Evolutionary conservation across 2,888 invertebrate species (phyloP), one percentile per base, ranked within the genome.

Genomic region (Philereme vetulata): DNA sequence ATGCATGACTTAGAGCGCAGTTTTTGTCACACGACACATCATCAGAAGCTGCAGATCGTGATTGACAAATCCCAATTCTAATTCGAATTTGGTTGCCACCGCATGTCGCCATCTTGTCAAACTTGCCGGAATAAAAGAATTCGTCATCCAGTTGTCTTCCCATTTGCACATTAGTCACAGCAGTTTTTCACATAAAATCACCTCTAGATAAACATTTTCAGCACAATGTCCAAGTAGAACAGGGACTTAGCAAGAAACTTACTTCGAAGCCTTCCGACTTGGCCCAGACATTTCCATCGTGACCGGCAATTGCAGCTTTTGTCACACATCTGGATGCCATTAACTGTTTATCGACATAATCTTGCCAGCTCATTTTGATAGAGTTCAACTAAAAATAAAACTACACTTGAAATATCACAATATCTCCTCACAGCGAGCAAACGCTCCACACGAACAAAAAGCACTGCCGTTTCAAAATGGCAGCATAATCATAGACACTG

Each of bases 341-440:
- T 94, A 98, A 96, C 94, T 98, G 98, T 95, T 97, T 97, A 94
- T 97, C 97, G 93, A 98, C 97, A 95, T 98, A 98, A 96, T 97
- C 97, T 96, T 98, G 97, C 98, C 98, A 98, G 96, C 97, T 97
- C 97, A 97, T 97, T 93, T 93, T 95, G 93, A 90, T 78, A 82
- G 78, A 89, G 90, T 91, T 91, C 90, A 83, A 87, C 87, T 88
- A 85, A 88, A 81, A 87, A 86, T 90, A 88, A 88, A 90, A 91
- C 92, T 90, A 90, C 88, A 89, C 90, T 90, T 87, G 82, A 82
- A 61, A 86, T 89, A 88, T 83, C 88, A 90, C 89, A 85, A 86
- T 86, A 76, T 83, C 82, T 84, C 85, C 85, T 81, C 88, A 87
- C 88, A 88, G 88, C 92, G 90, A 90, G 90, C 90, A 84, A 89